Conservation (phyloP, 2,888 invertebrate species). For the Carabus problematicus region DNA sequence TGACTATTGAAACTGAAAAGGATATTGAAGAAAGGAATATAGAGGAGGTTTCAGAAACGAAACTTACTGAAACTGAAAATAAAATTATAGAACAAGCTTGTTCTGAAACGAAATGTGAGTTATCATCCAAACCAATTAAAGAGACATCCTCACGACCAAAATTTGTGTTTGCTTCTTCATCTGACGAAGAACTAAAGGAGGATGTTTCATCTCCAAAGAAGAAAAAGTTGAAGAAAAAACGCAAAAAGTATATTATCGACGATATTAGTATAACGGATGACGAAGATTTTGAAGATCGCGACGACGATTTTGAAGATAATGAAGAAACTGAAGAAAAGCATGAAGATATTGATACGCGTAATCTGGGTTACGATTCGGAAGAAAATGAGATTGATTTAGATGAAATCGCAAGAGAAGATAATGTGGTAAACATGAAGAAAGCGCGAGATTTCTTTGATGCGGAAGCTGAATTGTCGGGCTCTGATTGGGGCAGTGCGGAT, state of each 20-base stretch:
- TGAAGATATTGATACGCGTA: conserved; percentile 46
- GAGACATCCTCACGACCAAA: conserved; percentile 7
- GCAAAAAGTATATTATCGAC: conserved; percentile 48
- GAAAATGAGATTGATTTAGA: conserved; percentile 72
- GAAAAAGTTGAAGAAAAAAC: conserved; percentile 47
- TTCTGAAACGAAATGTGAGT: conserved; percentile 23
- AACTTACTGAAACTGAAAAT: not conserved
- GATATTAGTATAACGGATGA: conserved; percentile 45
- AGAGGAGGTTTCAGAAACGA: conserved; percentile 13
- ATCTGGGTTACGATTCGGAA: conserved; percentile 82
- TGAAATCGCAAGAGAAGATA: conserved; percentile 17
- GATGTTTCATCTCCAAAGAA: conserved; percentile 43
- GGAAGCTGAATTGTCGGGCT: conserved; percentile 92
- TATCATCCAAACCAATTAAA: conserved; percentile 4
- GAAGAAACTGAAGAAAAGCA: conserved; percentile 51
- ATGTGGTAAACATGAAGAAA: conserved; percentile 54
- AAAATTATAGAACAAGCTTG: conserved; percentile 21
- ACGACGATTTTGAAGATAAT: conserved; percentile 45
- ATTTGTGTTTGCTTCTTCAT: conserved; percentile 50
- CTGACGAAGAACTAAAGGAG: conserved; percentile 55
- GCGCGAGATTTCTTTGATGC: conserved; percentile 81
- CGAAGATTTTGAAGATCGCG: conserved; percentile 53
- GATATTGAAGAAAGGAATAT: conserved; percentile 12
- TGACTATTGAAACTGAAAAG: not conserved
- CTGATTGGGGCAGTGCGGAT: conserved; percentile 88